Conservation (phyloP, 2,888 invertebrate genomes). For the Malthinus seriepunctatus region DNA sequence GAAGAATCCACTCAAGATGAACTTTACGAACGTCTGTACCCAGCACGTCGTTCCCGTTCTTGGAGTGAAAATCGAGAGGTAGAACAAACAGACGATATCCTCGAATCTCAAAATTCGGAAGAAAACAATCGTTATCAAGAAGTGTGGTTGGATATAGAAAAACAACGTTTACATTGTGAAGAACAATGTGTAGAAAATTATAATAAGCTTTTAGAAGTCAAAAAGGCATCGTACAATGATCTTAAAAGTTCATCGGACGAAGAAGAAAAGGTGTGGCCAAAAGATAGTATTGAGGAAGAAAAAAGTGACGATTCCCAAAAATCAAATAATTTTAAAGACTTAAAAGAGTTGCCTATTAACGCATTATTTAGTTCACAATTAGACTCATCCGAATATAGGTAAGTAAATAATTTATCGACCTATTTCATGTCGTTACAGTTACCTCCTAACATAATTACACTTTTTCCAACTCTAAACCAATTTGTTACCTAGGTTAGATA, state of each 20-base stretch:
- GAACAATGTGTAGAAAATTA: conserved; percentile 19
- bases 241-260: conserved; percentile 17
- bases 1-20: conserved; percentile 30
- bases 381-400: background rate
- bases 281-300: conserved; percentile 9
- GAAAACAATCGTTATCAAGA: conserved; percentile 11
- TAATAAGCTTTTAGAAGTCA: conserved; percentile 17
- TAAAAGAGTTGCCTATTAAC: background rate
- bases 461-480: too few species aligned
- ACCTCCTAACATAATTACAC: background rate
- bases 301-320: conserved; percentile 5
- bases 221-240: conserved; percentile 14
- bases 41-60: conserved; percentile 8
- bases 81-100: conserved; percentile 8
- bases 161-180: conserved; percentile 22
- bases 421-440: background rate
- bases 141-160: conserved; percentile 28
- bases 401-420: background rate
- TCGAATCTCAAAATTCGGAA: conserved; percentile 6
- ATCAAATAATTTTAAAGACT: conserved; percentile 7
- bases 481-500: too few species aligned
- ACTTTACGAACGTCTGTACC: conserved; percentile 18
- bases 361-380: background rate
- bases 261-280: conserved; percentile 17
- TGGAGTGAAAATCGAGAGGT: conserved; percentile 20